Evolutionary conservation across 2,888 invertebrate species (phyloP).

Genomic region (Idaea dimidiata): DNA sequence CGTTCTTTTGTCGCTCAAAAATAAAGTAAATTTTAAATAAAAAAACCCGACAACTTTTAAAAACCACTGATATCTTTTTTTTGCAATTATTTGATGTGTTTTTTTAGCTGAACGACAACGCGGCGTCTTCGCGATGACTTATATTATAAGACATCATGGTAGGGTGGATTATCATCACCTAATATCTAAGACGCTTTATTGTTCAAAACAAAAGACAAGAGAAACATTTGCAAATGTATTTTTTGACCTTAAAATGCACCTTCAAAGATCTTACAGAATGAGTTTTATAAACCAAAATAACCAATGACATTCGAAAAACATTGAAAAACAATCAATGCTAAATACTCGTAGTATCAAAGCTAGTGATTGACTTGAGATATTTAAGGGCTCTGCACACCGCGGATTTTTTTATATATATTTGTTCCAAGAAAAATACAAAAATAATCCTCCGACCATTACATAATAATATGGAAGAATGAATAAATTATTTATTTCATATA

Average conservation of each 20-base stretch:
- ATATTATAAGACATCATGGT: too few relatives aligned
- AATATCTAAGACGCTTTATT: neutral
- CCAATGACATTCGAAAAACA: conserved; percentile 20
- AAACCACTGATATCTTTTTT: too few relatives aligned
- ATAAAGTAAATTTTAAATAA: too few relatives aligned
- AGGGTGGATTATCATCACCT: neutral
- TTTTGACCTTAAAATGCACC: neutral
- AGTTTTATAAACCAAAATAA: conserved; percentile 9
- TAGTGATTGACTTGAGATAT: conserved; percentile 28
- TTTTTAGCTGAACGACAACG: too few relatives aligned
- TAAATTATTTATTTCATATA: too few relatives aligned
- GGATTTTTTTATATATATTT: neutral
- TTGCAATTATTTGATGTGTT: too few relatives aligned
- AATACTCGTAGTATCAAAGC: conserved; percentile 18
- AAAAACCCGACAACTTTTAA: too few relatives aligned
- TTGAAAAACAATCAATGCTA: conserved; percentile 24
- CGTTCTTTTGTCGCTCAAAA: too few relatives aligned
- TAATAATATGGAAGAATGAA: too few relatives aligned
- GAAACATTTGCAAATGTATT: neutral
- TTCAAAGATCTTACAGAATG: conserved; percentile 8
- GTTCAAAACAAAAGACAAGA: neutral
- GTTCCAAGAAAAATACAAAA: too few relatives aligned
- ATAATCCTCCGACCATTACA: too few relatives aligned
- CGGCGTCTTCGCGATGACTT: too few relatives aligned
- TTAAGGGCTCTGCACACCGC: neutral